Evolutionary conservation across 2,797 vertebrate genomes (phyloP), one percentile per base, ranked within the genome.

Genomic region (Lithobates sylvaticus): DNA sequence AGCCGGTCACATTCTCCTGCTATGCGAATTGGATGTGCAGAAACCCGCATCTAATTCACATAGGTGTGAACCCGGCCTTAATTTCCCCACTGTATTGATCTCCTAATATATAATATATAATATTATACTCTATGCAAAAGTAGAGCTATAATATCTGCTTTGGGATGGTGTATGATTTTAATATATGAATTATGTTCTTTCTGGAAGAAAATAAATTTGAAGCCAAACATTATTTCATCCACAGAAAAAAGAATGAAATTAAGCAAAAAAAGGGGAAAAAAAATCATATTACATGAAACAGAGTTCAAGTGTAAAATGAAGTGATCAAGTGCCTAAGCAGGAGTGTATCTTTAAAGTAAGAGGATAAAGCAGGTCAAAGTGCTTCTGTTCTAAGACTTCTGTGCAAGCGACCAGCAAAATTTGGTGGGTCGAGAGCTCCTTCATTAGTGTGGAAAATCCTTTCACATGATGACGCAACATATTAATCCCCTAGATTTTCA

Each of bases 401-500:
- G 78, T 75, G 54, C 85, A 88, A 86, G 68, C 74, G 72, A 74
- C 81, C 64, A 86, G 82, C 69, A 85, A 84, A 2, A 47, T 12
- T 71, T 86, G 78, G 79, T 80, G 79, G 88, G 88, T 23, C 12
- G 47, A 73, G 84, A 88, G 70, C 29, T 85, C 39, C 67, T 88
- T 89, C 70, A 39, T 78, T 68, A 10, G 71, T 86, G 3, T 21
- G 83, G 88, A 90, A 91, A 89, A 89, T 89, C 76, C 78, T 91
- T 73, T 86, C 88, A 84, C 87, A 79, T 88, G 89, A 89, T 92
- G 91, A 92, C 91, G 91, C 83, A 86, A 72, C 89, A 88, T 87
- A 89, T 91, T 93, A 89, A 91, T 90, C 86, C 72, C 71, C 21
- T 78, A 84, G 87, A 91, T 92, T 92, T 92, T 89, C 77, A 85